phyloP scores from a whole-genome alignment of 2,113 vertebrate species.

The Girardinichthys multiradiatus region DNA sequence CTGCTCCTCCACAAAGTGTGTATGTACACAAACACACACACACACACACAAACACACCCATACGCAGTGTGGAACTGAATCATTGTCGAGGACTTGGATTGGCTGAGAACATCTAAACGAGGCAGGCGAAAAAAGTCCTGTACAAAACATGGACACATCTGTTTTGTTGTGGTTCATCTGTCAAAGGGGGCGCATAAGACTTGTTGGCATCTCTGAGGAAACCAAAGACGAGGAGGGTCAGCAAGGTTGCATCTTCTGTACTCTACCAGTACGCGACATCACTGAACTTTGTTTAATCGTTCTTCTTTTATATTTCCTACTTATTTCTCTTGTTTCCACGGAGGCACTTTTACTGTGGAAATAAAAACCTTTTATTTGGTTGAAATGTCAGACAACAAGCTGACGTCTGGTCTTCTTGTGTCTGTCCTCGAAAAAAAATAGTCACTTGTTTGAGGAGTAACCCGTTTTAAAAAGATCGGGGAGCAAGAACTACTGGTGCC shows the following conservation, averaged over 20 bases:
- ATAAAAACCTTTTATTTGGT: constrained; percentile 5
- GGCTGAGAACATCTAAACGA: constrained; percentile 27
- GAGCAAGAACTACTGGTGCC: constrained; percentile 67
- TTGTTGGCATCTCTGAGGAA: constrained; percentile 63
- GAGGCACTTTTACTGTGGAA: not conserved
- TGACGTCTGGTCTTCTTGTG: constrained; percentile 64
- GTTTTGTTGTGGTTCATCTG: constrained; percentile 15
- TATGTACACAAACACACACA: constrained; percentile 18
- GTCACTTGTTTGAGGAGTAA: not conserved
- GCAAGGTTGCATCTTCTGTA: constrained; percentile 16
- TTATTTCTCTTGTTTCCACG: constrained; percentile 15
- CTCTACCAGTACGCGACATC: constrained; percentile 50
- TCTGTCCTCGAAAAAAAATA: not conserved
- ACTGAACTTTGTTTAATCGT: constrained; percentile 22
- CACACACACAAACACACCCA: constrained; percentile 4
- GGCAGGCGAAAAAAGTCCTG: constrained; percentile 17
- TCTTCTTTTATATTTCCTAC: constrained; percentile 18
- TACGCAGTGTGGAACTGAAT: constrained; percentile 13
- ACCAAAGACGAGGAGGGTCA: constrained; percentile 30
- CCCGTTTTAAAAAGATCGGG: constrained; percentile 17
- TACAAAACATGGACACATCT: constrained; percentile 16
- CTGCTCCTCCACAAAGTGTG: constrained; percentile 47
- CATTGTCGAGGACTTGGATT: constrained; percentile 27
- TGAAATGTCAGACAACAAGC: constrained; percentile 13
- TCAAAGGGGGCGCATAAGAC: constrained; percentile 52